Conservation (phyloP, 30 jellyfish, hydroid and myxozoan genomes). For the Chironex yamaguchii region DNA sequence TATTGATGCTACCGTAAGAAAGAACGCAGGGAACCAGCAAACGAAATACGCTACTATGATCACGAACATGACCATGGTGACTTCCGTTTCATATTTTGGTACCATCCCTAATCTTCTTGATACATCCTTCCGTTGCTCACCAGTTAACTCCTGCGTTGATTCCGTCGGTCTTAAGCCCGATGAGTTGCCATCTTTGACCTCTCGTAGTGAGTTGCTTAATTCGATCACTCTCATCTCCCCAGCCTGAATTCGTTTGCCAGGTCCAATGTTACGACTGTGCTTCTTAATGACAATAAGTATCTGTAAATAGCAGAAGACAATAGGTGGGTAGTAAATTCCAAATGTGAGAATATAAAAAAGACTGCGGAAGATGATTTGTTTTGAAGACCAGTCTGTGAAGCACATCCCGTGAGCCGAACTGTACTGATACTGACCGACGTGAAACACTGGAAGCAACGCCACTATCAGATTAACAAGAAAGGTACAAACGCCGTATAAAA, state of each 20-base stretch:
- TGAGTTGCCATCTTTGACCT: neutral
- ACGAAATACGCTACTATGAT: constrained; percentile 74
- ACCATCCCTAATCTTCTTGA: constrained; percentile 25
- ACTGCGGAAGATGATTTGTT: constrained; percentile 73
- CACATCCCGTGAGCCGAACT: constrained; percentile 89
- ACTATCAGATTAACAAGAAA: constrained; percentile 42
- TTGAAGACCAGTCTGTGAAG: constrained; percentile 77
- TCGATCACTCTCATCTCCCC: neutral
- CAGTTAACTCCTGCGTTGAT: constrained; percentile 6
- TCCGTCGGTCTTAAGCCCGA: neutral
- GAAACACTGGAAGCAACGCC: constrained; percentile 81
- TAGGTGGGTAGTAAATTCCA: constrained; percentile 77
- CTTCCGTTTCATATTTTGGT: constrained; percentile 75
- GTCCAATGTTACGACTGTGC: constrained; percentile 72
- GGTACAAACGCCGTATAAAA: constrained; percentile 27
- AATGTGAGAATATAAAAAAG: constrained; percentile 67
- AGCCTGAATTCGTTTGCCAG: neutral
- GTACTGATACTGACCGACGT: constrained; percentile 78
- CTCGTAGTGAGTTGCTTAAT: neutral
- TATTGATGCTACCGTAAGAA: constrained; percentile 57
- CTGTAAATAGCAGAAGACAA: constrained; percentile 61
- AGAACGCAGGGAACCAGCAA: constrained; percentile 91
- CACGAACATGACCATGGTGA: constrained; percentile 85
- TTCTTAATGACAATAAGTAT: constrained; percentile 64
- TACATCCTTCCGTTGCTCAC: constrained; percentile 1